Percentiles rank a stretch among this genome's conserved stretches.
Conservation (phyloP, 2,888 invertebrate species). For the Synergus itoensis region DNA sequence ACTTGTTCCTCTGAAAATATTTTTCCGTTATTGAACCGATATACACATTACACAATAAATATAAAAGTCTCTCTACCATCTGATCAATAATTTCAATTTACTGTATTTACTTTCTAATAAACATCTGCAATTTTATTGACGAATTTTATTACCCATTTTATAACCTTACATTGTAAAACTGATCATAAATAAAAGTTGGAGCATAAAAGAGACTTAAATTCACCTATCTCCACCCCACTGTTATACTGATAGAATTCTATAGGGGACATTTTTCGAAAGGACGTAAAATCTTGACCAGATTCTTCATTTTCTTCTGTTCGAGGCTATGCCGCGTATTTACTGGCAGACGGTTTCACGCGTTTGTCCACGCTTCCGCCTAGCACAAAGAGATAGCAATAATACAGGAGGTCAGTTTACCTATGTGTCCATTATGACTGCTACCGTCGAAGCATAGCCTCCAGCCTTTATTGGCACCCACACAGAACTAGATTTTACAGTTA, state of each 20-base stretch:
- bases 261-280: not conserved
- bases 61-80: not conserved
- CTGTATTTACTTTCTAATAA: not conserved
- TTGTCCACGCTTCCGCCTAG: conserved; percentile 18
- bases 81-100: not conserved
- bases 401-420: conserved; percentile 38
- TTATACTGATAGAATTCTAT: not conserved
- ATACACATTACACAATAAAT: not conserved
- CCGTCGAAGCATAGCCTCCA: not conserved
- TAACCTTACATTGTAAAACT: not conserved
- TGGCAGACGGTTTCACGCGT: conserved; percentile 27
- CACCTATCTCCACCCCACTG: not conserved
- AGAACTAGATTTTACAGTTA: conserved; percentile 33
- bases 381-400: conserved; percentile 38
- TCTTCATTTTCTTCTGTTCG: not conserved
- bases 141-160: not conserved
- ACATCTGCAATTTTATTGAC: not conserved
- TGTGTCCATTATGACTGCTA: conserved; percentile 18
- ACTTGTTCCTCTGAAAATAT: not conserved
- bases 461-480: conserved; percentile 16
- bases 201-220: not conserved
- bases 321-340: conserved; percentile 19
- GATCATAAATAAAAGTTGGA: not conserved
- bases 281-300: not conserved
- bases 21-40: not conserved